Evolutionary conservation across 2,797 vertebrate species (phyloP).

Genomic region (Vespertilio murinus): DNA sequence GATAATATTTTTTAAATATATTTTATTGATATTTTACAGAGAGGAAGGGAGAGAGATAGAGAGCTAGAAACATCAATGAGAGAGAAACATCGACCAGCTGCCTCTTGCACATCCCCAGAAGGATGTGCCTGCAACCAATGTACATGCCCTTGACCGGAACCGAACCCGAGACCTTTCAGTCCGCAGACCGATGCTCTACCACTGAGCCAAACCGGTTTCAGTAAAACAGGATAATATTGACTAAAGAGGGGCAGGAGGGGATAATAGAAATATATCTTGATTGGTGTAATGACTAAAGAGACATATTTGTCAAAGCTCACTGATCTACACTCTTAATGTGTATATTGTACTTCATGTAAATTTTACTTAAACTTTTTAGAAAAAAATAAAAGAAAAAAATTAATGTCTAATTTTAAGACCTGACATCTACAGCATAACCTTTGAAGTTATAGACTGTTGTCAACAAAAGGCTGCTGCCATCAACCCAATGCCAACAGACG

Average conservation of each 20-base stretch:
- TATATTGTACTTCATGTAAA: not conserved
- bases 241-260: not conserved
- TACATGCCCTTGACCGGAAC: no score
- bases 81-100: no score
- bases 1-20: no score
- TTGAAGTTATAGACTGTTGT: not conserved
- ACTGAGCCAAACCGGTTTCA: no score
- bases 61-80: no score
- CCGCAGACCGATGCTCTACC: no score
- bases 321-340: not conserved
- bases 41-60: no score
- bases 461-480: not conserved
- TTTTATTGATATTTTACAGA: no score
- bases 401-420: not conserved
- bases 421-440: not conserved
- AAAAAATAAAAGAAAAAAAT: not conserved
- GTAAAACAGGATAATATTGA: not conserved
- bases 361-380: not conserved
- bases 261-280: not conserved
- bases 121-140: no score
- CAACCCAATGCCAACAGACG: not conserved
- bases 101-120: no score
- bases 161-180: no score
- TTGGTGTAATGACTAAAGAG: not conserved
- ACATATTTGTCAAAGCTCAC: not conserved